These are phyloP conservation scores for Megalurothrips usitatus DNA, from an alignment of 2,888 invertebrate genomes.

Conservation along the genomic window DNA sequence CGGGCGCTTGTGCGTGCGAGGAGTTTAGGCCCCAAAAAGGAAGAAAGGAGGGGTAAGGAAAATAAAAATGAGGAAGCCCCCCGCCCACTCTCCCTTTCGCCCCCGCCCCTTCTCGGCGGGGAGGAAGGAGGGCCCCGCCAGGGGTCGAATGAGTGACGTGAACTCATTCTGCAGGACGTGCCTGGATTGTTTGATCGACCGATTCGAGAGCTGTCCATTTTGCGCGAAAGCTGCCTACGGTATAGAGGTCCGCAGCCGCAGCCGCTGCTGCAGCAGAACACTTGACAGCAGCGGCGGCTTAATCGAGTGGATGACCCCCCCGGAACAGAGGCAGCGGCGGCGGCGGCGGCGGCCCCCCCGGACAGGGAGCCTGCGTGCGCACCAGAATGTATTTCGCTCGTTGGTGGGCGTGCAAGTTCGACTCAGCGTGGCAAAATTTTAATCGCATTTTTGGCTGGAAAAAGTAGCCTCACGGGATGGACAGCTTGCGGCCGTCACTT, in stretches of 20 bases:
- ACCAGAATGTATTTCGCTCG: too few species aligned
- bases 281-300: constrained; percentile 11
- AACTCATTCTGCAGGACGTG: constrained; percentile 11
- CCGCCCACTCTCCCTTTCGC: too few species aligned
- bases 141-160: constrained; percentile 12
- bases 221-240: too few species aligned
- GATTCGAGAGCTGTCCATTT: background rate
- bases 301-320: background rate
- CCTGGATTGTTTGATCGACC: constrained; percentile 10
- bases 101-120: background rate
- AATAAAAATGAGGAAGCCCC: background rate
- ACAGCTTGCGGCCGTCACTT: too few species aligned
- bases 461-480: too few species aligned
- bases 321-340: too few species aligned
- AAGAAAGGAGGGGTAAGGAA: background rate
- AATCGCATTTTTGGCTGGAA: too few species aligned
- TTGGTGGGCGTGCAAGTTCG: too few species aligned
- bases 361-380: too few species aligned
- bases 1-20: background rate
- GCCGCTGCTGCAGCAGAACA: background rate
- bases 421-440: too few species aligned
- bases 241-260: background rate
- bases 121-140: background rate
- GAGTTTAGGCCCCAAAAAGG: background rate
- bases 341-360: too few species aligned